Percentiles rank a stretch among this genome's conserved stretches.
Conservation (phyloP, 1,140 invertebrate genomes). For the Idris sp. region DNA sequence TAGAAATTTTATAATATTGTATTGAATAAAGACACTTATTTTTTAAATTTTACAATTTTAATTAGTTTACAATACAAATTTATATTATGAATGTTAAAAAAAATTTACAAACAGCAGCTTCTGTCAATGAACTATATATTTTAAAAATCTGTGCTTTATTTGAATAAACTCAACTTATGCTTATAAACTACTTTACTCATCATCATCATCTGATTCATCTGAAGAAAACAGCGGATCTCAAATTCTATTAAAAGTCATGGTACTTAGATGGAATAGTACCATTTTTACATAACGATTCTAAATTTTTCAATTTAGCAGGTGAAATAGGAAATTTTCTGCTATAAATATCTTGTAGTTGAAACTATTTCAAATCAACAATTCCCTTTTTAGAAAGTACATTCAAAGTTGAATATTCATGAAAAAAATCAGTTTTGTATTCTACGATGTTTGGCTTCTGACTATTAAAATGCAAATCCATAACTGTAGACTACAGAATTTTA, state of each 20-base stretch:
- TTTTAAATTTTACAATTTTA: no score
- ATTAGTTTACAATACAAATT: no score
- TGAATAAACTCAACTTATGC: neutral
- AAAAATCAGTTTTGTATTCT: neutral
- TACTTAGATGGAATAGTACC: neutral
- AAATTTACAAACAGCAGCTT: no score
- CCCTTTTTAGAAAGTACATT: neutral
- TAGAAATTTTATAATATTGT: no score
- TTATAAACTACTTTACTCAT: neutral
- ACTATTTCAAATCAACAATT: neutral
- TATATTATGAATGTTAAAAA: no score
- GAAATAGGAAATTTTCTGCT: neutral
- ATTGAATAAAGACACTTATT: no score
- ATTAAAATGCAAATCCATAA: neutral
- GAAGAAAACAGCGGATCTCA: neutral
- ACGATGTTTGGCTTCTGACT: neutral
- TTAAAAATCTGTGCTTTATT: no score
- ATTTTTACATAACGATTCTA: neutral
- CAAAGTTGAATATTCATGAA: neutral
- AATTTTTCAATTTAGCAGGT: neutral
- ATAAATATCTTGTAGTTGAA: neutral
- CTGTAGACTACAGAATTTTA: slow-evolving; percentile 3
- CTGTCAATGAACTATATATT: no score
- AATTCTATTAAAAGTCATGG: neutral
- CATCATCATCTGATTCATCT: neutral